Percentiles rank a stretch among this genome's conserved stretches.
Evolutionary conservation across 1,140 invertebrate species (phyloP).

Genomic region (Drosophila pseudoobscura): DNA sequence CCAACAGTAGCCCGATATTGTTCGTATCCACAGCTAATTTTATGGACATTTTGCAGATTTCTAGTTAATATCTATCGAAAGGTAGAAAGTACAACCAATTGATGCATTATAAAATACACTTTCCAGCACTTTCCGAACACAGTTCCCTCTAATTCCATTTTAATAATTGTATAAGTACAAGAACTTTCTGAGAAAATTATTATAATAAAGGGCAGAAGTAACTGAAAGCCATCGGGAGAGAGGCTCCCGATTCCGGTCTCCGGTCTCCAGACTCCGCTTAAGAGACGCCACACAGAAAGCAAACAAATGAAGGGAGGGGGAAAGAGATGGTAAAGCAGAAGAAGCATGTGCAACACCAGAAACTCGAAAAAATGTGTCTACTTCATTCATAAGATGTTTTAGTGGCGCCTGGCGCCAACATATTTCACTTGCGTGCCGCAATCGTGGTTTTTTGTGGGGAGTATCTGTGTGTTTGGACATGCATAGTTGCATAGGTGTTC

Average conservation of each 20-base stretch:
- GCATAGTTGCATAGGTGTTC: constrained; percentile 3
- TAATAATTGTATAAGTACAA: constrained; percentile 77
- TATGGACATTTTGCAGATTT: too few species aligned
- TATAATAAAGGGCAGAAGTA: constrained; percentile 54
- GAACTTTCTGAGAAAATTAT: constrained; percentile 65
- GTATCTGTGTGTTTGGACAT: constrained; percentile 14
- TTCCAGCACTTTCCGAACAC: constrained; percentile 44
- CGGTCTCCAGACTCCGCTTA: constrained; percentile 37
- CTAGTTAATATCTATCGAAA: too few species aligned
- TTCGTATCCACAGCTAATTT: too few species aligned
- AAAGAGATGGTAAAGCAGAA: background rate
- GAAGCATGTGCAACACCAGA: too few species aligned
- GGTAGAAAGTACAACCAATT: constrained; percentile 14
- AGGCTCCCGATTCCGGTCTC: constrained; percentile 57
- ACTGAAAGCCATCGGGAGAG: constrained; percentile 1
- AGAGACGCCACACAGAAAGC: constrained; percentile 39
- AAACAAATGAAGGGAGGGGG: constrained; percentile 13
- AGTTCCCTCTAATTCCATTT: constrained; percentile 62
- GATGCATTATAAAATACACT: background rate
- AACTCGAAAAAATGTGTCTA: constrained; percentile 67
- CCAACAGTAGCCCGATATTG: too few species aligned
- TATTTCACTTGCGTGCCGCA: constrained; percentile 79
- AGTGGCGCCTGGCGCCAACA: constrained; percentile 80
- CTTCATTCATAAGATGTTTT: constrained; percentile 81
- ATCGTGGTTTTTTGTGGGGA: constrained; percentile 46